These are phyloP conservation scores for Drosophila buzzatii DNA, from an alignment of 2,888 invertebrate species.

Conservation along the genomic window DNA sequence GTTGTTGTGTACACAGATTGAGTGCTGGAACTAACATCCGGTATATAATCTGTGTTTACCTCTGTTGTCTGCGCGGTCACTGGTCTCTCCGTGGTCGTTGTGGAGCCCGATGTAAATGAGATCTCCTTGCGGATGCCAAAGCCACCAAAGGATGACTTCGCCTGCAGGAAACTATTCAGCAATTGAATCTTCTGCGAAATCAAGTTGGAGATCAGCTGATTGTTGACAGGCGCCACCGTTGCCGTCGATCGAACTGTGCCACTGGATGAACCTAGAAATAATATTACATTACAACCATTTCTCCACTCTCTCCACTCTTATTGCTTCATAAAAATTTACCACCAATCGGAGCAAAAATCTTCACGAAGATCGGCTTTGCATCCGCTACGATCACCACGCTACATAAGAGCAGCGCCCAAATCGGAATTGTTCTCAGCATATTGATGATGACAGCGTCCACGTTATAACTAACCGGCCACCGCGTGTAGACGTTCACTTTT, in stretches of 20 bases:
- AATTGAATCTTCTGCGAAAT: slow-evolving; percentile 58
- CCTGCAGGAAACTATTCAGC: slow-evolving; percentile 54
- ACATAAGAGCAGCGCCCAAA: slow-evolving; percentile 53
- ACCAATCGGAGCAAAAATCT: slow-evolving; percentile 62
- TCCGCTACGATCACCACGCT: slow-evolving; percentile 40
- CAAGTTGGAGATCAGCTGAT: slow-evolving; percentile 56
- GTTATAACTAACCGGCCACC: slow-evolving; percentile 53
- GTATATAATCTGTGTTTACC: slow-evolving; percentile 74
- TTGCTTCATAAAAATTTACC: slow-evolving; percentile 40
- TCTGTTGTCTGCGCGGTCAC: slow-evolving; percentile 56
- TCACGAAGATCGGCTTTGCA: slow-evolving; percentile 60
- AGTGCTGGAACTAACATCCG: slow-evolving; percentile 66
- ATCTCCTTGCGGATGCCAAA: slow-evolving; percentile 55
- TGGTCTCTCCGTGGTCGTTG: slow-evolving; percentile 56
- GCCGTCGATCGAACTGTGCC: slow-evolving; percentile 20
- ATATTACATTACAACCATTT: slow-evolving; percentile 8
- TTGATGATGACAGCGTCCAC: slow-evolving; percentile 35
- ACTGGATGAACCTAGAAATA: slow-evolving; percentile 27
- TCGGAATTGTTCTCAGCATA: slow-evolving; percentile 60
- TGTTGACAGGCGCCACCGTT: slow-evolving; percentile 36
- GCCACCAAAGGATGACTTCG: slow-evolving; percentile 51
- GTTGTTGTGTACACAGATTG: slow-evolving; percentile 70
- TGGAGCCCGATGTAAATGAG: slow-evolving; percentile 30
- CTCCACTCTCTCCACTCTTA: background rate
- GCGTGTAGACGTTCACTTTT: slow-evolving; percentile 53